Percentiles rank a stretch among this genome's conserved stretches.
phyloP scores from a whole-genome alignment of 1,140 invertebrate genomes.

The Lasioglossum albipes region DNA sequence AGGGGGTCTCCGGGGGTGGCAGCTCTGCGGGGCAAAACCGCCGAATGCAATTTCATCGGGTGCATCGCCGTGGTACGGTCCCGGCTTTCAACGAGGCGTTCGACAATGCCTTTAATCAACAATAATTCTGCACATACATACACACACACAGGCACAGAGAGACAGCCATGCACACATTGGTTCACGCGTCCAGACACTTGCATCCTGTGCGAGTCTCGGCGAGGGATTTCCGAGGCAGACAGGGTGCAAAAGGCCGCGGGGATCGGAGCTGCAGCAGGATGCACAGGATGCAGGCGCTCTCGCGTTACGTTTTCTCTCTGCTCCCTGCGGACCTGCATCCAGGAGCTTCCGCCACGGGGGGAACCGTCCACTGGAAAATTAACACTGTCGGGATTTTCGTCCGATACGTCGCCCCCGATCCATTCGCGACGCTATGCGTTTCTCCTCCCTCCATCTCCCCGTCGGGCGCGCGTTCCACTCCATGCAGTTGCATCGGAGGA shows the following conservation, averaged over 20 bases:
- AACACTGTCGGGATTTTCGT: conserved; percentile 73
- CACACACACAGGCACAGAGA: too few relatives aligned
- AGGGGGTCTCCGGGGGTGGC: background rate
- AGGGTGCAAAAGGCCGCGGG: background rate
- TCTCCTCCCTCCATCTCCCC: too few relatives aligned
- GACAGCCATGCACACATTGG: too few relatives aligned
- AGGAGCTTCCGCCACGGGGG: conserved; percentile 56
- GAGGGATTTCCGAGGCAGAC: conserved; percentile 27
- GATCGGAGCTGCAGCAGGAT: background rate
- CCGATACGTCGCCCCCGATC: conserved; percentile 58
- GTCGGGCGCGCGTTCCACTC: too few relatives aligned
- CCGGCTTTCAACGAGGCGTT: conserved; percentile 56
- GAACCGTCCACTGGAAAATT: conserved; percentile 74
- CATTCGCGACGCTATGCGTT: conserved; percentile 4
- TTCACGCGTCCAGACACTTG: too few relatives aligned
- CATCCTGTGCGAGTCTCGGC: conserved; percentile 20
- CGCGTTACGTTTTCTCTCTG: conserved; percentile 53
- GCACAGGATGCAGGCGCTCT: conserved; percentile 12
- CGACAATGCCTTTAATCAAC: conserved; percentile 76
- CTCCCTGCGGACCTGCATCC: conserved; percentile 29
- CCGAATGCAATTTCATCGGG: conserved; percentile 71
- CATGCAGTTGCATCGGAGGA: conserved; percentile 18
- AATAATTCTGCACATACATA: conserved; percentile 67
- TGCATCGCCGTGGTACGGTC: conserved; percentile 38
- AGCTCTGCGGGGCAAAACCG: conserved; percentile 46